Conservation (phyloP, 35 echinoderm and acorn worm genomes). For the Ophioderma brevispina region DNA sequence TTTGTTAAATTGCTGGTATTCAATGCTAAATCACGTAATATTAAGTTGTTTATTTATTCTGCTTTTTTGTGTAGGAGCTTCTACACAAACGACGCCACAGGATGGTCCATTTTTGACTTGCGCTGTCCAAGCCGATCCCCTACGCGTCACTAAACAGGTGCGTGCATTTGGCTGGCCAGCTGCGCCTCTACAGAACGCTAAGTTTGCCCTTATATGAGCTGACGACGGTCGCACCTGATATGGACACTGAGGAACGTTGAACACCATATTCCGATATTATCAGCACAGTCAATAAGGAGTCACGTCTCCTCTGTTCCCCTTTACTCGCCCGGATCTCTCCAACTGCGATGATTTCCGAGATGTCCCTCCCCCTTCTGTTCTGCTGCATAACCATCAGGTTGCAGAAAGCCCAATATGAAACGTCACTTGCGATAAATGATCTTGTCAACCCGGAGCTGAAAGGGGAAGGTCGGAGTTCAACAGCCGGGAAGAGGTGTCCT, state of each 20-base stretch:
- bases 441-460: conserved; percentile 50
- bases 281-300: conserved; percentile 49
- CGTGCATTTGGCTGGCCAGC: conserved; percentile 75
- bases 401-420: conserved; percentile 47
- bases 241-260: conserved; percentile 92
- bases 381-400: not conserved
- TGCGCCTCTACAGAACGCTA: conserved; percentile 71
- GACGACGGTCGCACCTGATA: conserved; percentile 81
- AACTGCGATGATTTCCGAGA: conserved; percentile 87
- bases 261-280: too few relatives aligned
- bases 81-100: conserved; percentile 40
- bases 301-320: conserved; percentile 80
- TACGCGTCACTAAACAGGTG: conserved; percentile 97
- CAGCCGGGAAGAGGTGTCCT: conserved; percentile 55
- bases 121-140: conserved; percentile 95
- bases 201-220: conserved; percentile 89
- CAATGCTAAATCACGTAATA: too few relatives aligned
- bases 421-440: conserved; percentile 81
- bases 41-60: too few relatives aligned
- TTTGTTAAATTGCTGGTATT: too few relatives aligned
- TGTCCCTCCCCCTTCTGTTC: conserved; percentile 66
- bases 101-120: conserved; percentile 84
- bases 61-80: conserved; percentile 40
- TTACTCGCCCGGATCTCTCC: conserved; percentile 70
- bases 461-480: not conserved